phyloP scores from a whole-genome alignment of 2,888 invertebrate species.

The Xestoiulus laeticollis region DNA sequence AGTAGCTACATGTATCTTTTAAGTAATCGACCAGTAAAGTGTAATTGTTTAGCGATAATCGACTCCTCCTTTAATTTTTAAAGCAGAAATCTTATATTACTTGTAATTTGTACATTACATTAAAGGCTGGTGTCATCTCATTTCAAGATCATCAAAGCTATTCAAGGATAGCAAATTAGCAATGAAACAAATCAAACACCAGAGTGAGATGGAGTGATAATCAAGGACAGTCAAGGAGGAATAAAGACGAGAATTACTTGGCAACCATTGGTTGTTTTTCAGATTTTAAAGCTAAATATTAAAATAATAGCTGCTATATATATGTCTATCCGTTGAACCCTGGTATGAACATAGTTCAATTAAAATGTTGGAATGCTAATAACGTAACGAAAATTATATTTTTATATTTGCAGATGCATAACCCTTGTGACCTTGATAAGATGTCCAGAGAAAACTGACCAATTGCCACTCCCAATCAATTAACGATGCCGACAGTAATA shows the following conservation, averaged over 20 bases:
- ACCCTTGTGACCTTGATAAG: not conserved
- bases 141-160: not conserved
- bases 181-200: too few relatives aligned
- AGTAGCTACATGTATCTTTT: too few relatives aligned
- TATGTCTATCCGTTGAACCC: not conserved
- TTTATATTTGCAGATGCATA: not conserved
- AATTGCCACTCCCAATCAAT: not conserved
- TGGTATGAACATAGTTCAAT: not conserved
- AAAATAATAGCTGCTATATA: not conserved
- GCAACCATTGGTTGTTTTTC: not conserved
- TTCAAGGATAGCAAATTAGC: not conserved
- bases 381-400: not conserved
- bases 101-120: not conserved
- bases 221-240: not conserved
- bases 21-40: too few relatives aligned
- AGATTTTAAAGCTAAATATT: not conserved
- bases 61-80: not conserved
- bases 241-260: not conserved
- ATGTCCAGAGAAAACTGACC: not conserved
- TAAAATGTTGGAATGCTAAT: not conserved
- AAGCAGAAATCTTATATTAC: not conserved
- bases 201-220: not conserved
- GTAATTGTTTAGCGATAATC: not conserved
- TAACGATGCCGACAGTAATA: not conserved
- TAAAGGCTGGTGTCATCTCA: not conserved